Evolutionary conservation across 2,797 vertebrate genomes (phyloP).

Genomic region (Silurus lanzhouensis): DNA sequence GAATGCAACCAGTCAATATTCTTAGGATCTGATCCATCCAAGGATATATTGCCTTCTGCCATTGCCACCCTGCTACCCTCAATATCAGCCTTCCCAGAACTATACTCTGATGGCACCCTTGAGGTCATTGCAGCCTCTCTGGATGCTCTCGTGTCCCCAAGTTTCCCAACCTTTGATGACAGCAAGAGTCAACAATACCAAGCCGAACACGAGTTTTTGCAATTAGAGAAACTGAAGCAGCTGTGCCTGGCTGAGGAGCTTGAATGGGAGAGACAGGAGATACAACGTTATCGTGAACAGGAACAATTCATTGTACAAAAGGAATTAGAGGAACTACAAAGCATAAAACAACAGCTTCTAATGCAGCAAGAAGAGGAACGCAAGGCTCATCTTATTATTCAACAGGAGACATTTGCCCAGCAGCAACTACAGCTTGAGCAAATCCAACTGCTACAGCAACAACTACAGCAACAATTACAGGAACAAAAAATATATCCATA

Average conservation of each 20-base stretch:
- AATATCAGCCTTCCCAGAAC: constrained; percentile 86
- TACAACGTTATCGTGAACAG: constrained; percentile 96
- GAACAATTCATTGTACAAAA: constrained; percentile 97
- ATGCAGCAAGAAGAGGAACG: constrained; percentile 96
- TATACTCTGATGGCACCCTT: constrained; percentile 83
- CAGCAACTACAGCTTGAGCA: constrained; percentile 94
- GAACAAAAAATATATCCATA: constrained; percentile 91
- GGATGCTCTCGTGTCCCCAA: constrained; percentile 83
- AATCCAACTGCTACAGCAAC: constrained; percentile 95
- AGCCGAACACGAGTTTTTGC: constrained; percentile 93
- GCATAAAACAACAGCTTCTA: constrained; percentile 95
- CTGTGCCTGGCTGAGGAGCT: constrained; percentile 95
- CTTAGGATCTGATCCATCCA: constrained; percentile 77
- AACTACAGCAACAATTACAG: constrained; percentile 93
- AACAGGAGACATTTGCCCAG: constrained; percentile 93
- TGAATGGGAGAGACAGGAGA: constrained; percentile 98
- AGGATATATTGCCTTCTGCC: constrained; percentile 81
- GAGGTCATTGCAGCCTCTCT: constrained; percentile 79
- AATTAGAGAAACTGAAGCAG: constrained; percentile 96
- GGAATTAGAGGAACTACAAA: constrained; percentile 95
- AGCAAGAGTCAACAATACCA: constrained; percentile 92
- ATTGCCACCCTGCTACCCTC: constrained; percentile 77
- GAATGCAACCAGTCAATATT: constrained; percentile 78
- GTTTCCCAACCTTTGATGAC: constrained; percentile 87
- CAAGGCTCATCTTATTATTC: constrained; percentile 94